phyloP scores from a whole-genome alignment of 2,113 vertebrate species.

The Hiodon alosoides region DNA sequence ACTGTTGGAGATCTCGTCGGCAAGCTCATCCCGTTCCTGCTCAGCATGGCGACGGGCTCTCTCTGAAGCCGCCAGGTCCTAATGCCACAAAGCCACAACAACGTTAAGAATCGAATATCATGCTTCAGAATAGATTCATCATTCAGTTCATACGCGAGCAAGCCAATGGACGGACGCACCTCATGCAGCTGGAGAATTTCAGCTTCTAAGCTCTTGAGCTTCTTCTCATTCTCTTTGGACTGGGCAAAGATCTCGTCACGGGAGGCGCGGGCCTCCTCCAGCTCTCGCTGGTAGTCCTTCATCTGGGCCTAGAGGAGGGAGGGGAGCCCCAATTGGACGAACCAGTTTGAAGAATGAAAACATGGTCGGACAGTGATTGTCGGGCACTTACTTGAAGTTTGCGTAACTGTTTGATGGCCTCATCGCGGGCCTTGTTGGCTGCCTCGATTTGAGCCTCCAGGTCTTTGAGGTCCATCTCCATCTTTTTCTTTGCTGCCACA shows the following conservation, averaged over 20 bases:
- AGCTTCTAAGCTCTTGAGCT: constrained; percentile 86
- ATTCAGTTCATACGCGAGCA: not conserved
- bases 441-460: constrained; percentile 89
- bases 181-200: constrained; percentile 94
- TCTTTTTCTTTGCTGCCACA: constrained; percentile 87
- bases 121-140: too few species aligned
- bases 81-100: constrained; percentile 12
- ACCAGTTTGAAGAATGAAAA: not conserved
- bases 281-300: constrained; percentile 94
- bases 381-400: constrained; percentile 80
- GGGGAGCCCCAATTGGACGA: not conserved
- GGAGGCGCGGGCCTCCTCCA: constrained; percentile 90
- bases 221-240: constrained; percentile 97
- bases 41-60: constrained; percentile 86
- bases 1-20: constrained; percentile 92
- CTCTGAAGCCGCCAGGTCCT: constrained; percentile 89
- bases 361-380: too few species aligned
- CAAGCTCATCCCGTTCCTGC: constrained; percentile 88
- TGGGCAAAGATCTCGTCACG: constrained; percentile 93
- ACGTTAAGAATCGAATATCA: not conserved
- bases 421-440: constrained; percentile 87
- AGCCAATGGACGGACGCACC: constrained; percentile 50
- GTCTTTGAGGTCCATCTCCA: constrained; percentile 95
- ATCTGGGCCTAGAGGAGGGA: constrained; percentile 74
- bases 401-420: constrained; percentile 91